Evolutionary conservation across 2,888 invertebrate species (phyloP).

Genomic region (Sericinus montela): DNA sequence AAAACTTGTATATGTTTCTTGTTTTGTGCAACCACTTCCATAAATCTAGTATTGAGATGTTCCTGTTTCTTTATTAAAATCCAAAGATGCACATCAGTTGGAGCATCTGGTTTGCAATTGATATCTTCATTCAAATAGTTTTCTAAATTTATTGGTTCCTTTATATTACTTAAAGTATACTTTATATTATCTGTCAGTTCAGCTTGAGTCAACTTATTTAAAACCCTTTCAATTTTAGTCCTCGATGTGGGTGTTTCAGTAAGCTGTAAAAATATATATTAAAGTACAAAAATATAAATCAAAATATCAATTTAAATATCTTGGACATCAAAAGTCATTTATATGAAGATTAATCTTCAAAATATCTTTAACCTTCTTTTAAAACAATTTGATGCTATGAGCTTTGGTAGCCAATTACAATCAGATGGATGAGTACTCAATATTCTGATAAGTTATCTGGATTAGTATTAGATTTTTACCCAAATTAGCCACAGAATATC

Average conservation of each 20-base stretch:
- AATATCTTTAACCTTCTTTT: no score
- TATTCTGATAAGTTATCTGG: no score
- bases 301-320: no score
- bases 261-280: background rate
- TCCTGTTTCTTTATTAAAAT: conserved; percentile 65
- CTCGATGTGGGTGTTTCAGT: conserved; percentile 13
- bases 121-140: conserved; percentile 50
- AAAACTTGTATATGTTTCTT: conserved; percentile 54
- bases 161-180: conserved; percentile 38
- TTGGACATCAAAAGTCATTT: no score
- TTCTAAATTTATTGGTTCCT: conserved; percentile 52
- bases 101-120: conserved; percentile 45
- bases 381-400: no score
- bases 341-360: no score
- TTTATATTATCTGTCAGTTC: conserved; percentile 56
- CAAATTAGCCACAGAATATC: no score
- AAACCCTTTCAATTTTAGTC: conserved; percentile 42
- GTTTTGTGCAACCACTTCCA: conserved; percentile 48
- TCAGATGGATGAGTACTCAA: no score
- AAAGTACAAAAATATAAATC: no score
- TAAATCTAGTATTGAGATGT: conserved; percentile 51
- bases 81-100: conserved; percentile 56
- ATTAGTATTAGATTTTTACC: no score
- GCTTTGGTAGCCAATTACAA: no score
- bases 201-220: conserved; percentile 47